Evolutionary conservation across 2,797 vertebrate genomes (phyloP), one percentile per base, ranked within the genome.

Genomic region (Poecilia wingei): DNA sequence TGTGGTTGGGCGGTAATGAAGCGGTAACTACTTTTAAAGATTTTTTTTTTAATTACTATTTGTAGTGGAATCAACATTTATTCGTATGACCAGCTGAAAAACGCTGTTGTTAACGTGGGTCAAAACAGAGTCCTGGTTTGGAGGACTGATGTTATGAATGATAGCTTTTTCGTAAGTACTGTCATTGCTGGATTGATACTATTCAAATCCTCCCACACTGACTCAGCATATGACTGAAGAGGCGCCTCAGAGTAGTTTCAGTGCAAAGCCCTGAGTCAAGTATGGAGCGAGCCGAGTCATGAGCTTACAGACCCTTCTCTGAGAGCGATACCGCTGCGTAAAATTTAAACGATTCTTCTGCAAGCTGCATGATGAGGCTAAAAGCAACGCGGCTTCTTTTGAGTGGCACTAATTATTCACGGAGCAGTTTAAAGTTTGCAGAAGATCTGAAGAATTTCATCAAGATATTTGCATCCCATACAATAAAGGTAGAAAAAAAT

Each of bases 141-240:
- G 22, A 20, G 73, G 28, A 78, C 68, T 46, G 33, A 73, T 80
- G 86, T 85, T 77, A 61, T 90, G 85, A 89, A 88, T 88, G 45
- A 83, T 76, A 72, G 75, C 41, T 74, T 83, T 84, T 84, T 76
- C 72, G 53, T 46, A 41, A 41, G 51, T 14, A 25, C 55, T 18
- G 77, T 90, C 83, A 88, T 86, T 82, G 78, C 82, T 79, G 69
- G 53, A 88, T 71, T 83, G 76, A 86, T 86, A 90, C 84, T 84
- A 72, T 71, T 79, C 87, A 79, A 41, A 79, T 84, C 68, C 9
- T 75, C 80, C 81, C 76, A 76, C 28, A 0, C 49, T 80, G 75
- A 85, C 79, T 77, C n/a, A 59, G 74, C 57, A 31, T 80, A 13
- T 77, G 85, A 78, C 79, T 75, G 70, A 77, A 45, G 18, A 87